Evolutionary conservation across 2,113 vertebrate genomes (phyloP), one percentile per base, ranked within the genome.

Genomic region (Peromyscus polionotus): DNA sequence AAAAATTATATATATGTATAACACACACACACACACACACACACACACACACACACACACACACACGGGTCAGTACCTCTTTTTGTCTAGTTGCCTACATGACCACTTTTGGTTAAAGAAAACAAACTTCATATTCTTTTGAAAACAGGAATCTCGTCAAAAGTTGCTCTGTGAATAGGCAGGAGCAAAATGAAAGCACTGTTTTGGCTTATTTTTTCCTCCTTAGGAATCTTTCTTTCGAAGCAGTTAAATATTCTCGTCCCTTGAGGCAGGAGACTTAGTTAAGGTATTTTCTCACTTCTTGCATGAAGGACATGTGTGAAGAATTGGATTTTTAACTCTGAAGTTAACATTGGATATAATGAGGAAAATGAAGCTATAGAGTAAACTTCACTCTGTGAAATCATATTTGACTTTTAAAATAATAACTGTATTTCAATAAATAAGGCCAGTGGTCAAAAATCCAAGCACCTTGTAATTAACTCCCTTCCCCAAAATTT

Each of bases 61-160:
- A 67, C 65, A 67, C 65, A 68, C 61, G 94, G 33, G 73, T 7
- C 26, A 19, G 19, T 1, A 7, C 16, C 39, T 4, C 17, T 67
- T 24, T 19, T 95, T 42, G 42, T 68, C 72, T 51, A 86, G 51
- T 36, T 33, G 57, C 31, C 84, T 89, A 26, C 10, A 39, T 59
- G 24, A 28, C 33, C 13, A 17, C 61, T 63, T 94, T 88, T 16
- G 48, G 73, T 68, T 72, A 68, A 96, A 95, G 45, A 65, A 90
- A 95, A 73, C 4, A 3, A 97, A 93, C 84, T 94, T 87, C 4
- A 6, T 73, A 63, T 95, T 79, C 63, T 96, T 94, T 84, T 59
- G 51, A 90, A 96, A 93, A 75, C 85, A 91, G 81, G 83, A 84
- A 59, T 91, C 17, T 51, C 13, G 42, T n/a, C 76, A 1, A 85